A percentile compares a stretch with the other conserved stretches of the same genome.
phyloP scores from a whole-genome alignment of 2,113 vertebrate genomes.

The Callopanchax toddi region DNA sequence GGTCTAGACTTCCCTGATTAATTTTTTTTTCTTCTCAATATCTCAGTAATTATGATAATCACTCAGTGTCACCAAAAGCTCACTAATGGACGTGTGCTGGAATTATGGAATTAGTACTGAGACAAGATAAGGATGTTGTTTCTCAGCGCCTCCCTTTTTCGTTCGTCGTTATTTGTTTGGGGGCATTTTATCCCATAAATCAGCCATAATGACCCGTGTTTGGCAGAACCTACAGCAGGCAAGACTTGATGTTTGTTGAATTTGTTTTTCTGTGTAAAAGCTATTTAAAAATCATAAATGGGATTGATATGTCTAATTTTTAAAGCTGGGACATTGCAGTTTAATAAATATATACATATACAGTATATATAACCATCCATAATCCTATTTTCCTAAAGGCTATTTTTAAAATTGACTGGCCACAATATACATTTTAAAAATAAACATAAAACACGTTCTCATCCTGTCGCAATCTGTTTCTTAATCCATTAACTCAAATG shows the following conservation, averaged over 20 bases:
- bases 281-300: conserved; percentile 39
- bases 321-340: conserved; percentile 16
- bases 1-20: conserved; percentile 57
- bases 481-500: too few species aligned
- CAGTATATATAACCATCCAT: too few species aligned
- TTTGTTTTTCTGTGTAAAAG: conserved; percentile 22
- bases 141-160: conserved; percentile 30
- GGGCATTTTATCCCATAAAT: conserved; percentile 28
- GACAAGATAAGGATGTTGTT: conserved; percentile 38
- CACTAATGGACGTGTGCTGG: conserved; percentile 42
- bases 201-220: conserved; percentile 22
- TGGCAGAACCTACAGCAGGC: conserved; percentile 18
- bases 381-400: conserved; percentile 14
- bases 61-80: conserved; percentile 30
- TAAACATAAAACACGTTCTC: too few species aligned
- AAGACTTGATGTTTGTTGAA: conserved; percentile 26
- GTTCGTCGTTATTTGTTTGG: conserved; percentile 34
- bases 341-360: conserved; percentile 22
- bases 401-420: conserved; percentile 8
- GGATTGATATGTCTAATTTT: conserved; percentile 34
- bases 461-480: too few species aligned
- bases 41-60: conserved; percentile 38
- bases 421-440: neutral
- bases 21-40: conserved; percentile 28
- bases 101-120: conserved; percentile 34